Base-by-base conservation (phyloP, 2,113 vertebrate genomes). In the Engraulis encrasicolus region DNA sequence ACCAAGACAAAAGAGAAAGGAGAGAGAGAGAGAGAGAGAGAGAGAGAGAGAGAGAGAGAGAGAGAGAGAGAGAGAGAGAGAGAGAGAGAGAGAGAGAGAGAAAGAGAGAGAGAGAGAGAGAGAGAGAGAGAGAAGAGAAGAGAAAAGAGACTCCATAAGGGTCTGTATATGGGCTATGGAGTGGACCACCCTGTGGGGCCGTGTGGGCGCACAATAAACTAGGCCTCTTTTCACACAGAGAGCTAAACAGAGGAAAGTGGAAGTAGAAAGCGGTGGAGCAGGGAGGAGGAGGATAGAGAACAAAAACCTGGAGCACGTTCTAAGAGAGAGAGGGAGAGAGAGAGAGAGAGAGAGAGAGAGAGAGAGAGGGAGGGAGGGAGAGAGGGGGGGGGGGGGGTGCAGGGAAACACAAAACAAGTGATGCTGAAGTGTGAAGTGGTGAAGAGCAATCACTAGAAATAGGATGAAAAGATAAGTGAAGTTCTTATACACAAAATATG, bases 141-240 rank as follows among this genome's bases (percentile, higher is more conserved):
- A n/a, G n/a, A n/a, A n/a, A n/a, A n/a, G n/a, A n/a, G n/a, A n/a
- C n/a, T n/a, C n/a, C n/a, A n/a, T n/a, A n/a, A n/a, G n/a, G n/a
- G n/a, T n/a, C 27, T 78, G 18, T 85, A 36, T 81, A 87, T 78
- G 89, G 83, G 78, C 78, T 38, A 66, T 27, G 38, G 77, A 81
- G 85, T 27, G 38, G 77, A 81, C 85, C 27, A 58, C 82, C 40
- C 52, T n/a, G 50, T 78, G 78, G 54, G 86, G 78, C 66, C 83
- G 52, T 89, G 85, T 78, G 40, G 84, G 77, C 81, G 80, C 82
- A 87, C 82, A 54, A 90, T 85, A 84, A 87, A 91, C 86, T 80
- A 79, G 77, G 90, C 85, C 71, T 81, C 78, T 37, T 81, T 86
- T 81, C 87, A 88, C 88, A 89, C 61, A 81, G 50, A 85, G 78